Evolutionary conservation across 2,113 vertebrate species (phyloP).

Genomic region (Pipa parva): DNA sequence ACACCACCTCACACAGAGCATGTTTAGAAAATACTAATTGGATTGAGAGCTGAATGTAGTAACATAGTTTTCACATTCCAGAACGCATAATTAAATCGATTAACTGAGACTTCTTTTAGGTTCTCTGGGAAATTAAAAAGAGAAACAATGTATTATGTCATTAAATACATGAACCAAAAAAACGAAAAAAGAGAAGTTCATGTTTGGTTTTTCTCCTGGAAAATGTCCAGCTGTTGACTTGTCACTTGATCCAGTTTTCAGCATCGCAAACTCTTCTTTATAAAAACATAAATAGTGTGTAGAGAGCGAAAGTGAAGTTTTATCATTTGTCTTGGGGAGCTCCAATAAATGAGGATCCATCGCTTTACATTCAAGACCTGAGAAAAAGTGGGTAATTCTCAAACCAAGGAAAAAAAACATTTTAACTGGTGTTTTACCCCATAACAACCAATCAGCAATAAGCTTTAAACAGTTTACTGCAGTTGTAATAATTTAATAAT

Average conservation of each 20-base stretch:
- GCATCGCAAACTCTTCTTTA: slow-evolving; percentile 20
- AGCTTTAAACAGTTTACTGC: too few species aligned
- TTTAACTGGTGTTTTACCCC: slow-evolving; percentile 3
- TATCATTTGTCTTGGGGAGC: slow-evolving; percentile 28
- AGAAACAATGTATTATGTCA: slow-evolving; percentile 35
- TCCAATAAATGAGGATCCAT: slow-evolving; percentile 7
- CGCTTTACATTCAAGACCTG: not conserved
- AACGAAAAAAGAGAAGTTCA: slow-evolving; percentile 13
- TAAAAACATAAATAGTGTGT: slow-evolving; percentile 13
- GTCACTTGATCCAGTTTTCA: slow-evolving; percentile 4
- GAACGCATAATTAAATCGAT: slow-evolving; percentile 17
- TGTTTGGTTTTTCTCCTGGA: slow-evolving; percentile 41
- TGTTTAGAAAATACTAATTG: slow-evolving; percentile 43
- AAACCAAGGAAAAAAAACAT: not conserved
- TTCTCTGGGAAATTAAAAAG: slow-evolving; percentile 32
- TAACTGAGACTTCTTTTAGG: slow-evolving; percentile 35
- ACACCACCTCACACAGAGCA: slow-evolving; percentile 17
- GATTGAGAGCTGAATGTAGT: slow-evolving; percentile 13
- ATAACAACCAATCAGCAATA: not conserved
- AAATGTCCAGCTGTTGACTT: slow-evolving; percentile 25
- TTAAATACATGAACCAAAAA: slow-evolving; percentile 21
- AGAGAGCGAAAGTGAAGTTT: slow-evolving; percentile 7
- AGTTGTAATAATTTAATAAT: not conserved
- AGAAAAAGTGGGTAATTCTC: not conserved
- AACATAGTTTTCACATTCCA: slow-evolving; percentile 19